These are phyloP conservation scores for Calvadosia cruxmelitensis DNA, from an alignment of 30 jellyfish, hydroid and myxozoan species.

Conservation along the genomic window DNA sequence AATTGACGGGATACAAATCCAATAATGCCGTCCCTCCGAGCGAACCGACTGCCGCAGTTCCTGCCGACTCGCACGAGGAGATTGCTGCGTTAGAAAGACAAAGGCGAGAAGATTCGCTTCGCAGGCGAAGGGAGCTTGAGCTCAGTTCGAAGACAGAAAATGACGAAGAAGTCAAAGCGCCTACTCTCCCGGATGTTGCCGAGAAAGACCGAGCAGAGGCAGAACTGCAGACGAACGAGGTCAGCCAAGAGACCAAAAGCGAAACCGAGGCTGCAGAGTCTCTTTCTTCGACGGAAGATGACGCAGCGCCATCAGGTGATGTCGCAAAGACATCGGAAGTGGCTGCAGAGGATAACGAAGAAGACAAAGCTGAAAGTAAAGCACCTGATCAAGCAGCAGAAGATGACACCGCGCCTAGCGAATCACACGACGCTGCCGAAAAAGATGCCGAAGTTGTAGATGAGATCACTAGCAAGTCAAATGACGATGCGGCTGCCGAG, in stretches of 20 bases:
- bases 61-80: not conserved
- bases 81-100: not conserved
- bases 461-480: slow-evolving; percentile 3
- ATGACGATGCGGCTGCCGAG: slow-evolving; percentile 1
- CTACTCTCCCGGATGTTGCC: slow-evolving; percentile 1
- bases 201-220: slow-evolving; percentile 12
- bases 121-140: not conserved
- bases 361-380: not conserved
- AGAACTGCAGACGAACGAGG: not conserved
- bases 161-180: not conserved
- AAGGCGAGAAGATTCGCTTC: not conserved
- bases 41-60: not conserved
- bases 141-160: not conserved
- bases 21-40: not conserved
- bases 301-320: not conserved
- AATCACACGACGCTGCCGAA: slow-evolving; percentile 7
- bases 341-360: not conserved
- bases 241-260: not conserved
- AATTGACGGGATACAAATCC: not conserved
- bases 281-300: not conserved
- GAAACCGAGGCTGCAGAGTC: not conserved
- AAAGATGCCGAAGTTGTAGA: slow-evolving; percentile 24
- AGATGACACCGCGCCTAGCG: not conserved
- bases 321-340: too few species aligned
- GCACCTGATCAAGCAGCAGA: not conserved